Evolutionary conservation across 2,797 vertebrate genomes (phyloP).

Genomic region (Odontamblyopus lacepedii): DNA sequence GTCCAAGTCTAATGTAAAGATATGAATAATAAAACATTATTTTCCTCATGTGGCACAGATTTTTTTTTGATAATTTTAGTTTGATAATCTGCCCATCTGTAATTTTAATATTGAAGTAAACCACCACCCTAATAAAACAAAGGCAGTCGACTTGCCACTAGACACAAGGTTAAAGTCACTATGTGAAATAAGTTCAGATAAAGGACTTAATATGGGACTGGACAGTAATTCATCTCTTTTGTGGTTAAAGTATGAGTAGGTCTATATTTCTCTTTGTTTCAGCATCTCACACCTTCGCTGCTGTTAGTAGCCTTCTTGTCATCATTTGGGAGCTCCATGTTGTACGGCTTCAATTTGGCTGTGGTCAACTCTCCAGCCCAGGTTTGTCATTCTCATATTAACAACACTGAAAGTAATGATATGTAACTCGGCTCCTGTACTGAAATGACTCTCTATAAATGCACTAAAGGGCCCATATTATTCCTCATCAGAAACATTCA

Average conservation of each 20-base stretch:
- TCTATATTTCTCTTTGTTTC: conserved; percentile 8
- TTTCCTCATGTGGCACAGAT: too few species aligned
- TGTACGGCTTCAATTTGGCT: conserved; percentile 90
- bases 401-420: background rate
- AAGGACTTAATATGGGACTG: background rate
- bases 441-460: background rate
- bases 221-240: background rate
- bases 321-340: conserved; percentile 89
- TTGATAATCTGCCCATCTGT: too few species aligned
- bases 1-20: too few species aligned
- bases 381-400: conserved; percentile 71
- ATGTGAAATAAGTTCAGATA: too few species aligned
- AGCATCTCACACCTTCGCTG: conserved; percentile 83
- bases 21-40: too few species aligned
- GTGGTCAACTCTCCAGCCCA: conserved; percentile 88
- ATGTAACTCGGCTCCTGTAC: background rate
- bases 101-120: too few species aligned
- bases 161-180: too few species aligned
- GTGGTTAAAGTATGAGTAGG: background rate
- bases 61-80: too few species aligned
- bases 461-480: background rate
- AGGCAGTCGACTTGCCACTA: too few species aligned
- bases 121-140: too few species aligned
- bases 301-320: conserved; percentile 83
- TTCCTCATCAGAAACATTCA: too few species aligned